These are phyloP conservation scores for Bucorvus abyssinicus DNA, from an alignment of 2,797 vertebrate genomes.

Conservation along the genomic window DNA sequence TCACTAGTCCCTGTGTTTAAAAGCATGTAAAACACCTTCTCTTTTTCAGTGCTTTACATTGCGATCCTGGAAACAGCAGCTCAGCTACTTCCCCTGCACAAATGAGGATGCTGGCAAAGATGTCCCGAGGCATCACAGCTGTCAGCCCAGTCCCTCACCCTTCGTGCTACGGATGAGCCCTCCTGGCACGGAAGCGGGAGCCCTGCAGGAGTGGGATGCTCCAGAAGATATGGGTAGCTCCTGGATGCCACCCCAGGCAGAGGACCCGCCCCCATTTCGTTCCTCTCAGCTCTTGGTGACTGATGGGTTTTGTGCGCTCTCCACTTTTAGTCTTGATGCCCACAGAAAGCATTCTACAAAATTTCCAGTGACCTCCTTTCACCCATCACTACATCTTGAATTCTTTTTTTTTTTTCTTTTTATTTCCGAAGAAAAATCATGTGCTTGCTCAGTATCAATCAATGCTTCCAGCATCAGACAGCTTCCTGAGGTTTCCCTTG, in stretches of 20 bases:
- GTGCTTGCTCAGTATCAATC: neutral
- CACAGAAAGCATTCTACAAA: neutral
- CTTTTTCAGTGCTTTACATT: neutral
- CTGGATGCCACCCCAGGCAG: neutral
- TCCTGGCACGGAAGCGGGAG: neutral
- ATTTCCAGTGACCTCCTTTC: neutral
- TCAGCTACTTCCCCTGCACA: neutral
- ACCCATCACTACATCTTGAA: rapidly evolving
- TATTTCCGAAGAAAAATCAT: neutral
- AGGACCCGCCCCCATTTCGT: neutral
- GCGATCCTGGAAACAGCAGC: neutral
- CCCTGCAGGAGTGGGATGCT: neutral
- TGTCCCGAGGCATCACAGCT: neutral
- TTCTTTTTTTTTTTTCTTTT: neutral
- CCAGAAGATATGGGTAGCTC: neutral
- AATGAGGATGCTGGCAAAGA: neutral
- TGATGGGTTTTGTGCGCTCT: neutral
- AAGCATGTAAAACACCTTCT: slow-evolving; percentile 57
- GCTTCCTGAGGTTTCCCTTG: neutral
- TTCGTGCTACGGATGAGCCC: neutral
- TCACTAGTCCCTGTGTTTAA: slow-evolving; percentile 54
- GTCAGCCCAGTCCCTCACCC: neutral
- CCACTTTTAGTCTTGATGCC: neutral
- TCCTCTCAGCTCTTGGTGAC: neutral
- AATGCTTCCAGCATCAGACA: neutral